phyloP scores from a whole-genome alignment of 2,888 invertebrate genomes.

The Drosophila testacea region DNA sequence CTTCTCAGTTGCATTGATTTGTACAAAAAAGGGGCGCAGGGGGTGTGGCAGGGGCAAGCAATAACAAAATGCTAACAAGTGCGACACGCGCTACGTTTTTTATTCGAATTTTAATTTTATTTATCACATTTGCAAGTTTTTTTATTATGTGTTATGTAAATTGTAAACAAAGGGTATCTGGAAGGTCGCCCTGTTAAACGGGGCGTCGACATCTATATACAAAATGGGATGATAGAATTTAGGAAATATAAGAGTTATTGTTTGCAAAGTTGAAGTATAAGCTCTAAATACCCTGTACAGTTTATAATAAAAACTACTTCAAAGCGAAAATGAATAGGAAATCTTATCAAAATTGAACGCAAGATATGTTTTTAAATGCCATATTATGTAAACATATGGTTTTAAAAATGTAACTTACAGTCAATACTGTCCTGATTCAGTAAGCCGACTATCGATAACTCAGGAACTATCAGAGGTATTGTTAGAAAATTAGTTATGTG shows the following conservation, averaged over 20 bases:
- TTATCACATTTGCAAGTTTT: conserved; percentile 1
- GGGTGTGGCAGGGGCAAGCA: conserved; percentile 9
- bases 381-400: too few species aligned
- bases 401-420: too few species aligned
- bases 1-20: conserved; percentile 1
- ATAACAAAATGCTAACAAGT: conserved; percentile 63
- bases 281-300: too few species aligned
- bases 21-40: background rate
- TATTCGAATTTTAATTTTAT: background rate
- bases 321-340: too few species aligned
- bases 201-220: too few species aligned
- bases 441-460: background rate
- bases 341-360: too few species aligned
- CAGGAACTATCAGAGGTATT: background rate
- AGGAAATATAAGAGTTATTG: too few species aligned
- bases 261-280: too few species aligned
- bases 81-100: conserved; percentile 41
- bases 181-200: background rate
- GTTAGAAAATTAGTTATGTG: background rate
- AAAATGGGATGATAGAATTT: too few species aligned
- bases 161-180: background rate
- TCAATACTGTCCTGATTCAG: background rate
- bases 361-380: too few species aligned
- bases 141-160: background rate
- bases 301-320: too few species aligned